Conservation (phyloP, 2,113 vertebrate genomes). For the Myxocyprinus asiaticus region DNA sequence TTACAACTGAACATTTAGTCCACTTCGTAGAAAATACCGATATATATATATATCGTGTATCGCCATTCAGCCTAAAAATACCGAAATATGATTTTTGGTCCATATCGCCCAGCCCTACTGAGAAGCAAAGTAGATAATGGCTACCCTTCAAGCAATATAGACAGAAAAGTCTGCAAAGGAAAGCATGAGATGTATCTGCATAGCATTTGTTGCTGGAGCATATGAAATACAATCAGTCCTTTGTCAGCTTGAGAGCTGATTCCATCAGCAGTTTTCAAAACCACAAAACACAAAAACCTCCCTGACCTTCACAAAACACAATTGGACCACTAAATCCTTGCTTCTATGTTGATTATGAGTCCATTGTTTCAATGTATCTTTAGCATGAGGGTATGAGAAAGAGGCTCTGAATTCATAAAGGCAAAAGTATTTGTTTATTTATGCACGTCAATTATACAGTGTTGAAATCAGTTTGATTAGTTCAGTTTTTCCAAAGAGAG, state of each 20-base stretch:
- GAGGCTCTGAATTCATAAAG: no score
- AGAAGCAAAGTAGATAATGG: neutral
- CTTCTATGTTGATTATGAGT: neutral
- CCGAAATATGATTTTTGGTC: no score
- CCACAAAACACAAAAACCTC: constrained; percentile 55
- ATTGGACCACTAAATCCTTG: constrained; percentile 2
- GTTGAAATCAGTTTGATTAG: no score
- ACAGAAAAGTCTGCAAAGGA: constrained; percentile 19
- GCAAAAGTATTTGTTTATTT: no score
- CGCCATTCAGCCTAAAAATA: no score
- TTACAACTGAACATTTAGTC: no score
- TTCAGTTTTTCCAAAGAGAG: no score
- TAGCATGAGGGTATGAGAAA: no score
- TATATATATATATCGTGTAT: no score
- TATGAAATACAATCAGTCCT: constrained; percentile 72
- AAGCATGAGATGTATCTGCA: constrained; percentile 34
- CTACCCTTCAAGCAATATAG: neutral
- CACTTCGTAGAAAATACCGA: no score
- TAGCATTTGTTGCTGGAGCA: constrained; percentile 58
- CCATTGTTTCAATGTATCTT: neutral
- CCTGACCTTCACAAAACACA: constrained; percentile 34
- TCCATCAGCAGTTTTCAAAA: constrained; percentile 63
- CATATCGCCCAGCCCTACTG: neutral
- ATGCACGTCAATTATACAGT: no score
- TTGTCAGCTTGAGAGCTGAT: constrained; percentile 59